A percentile compares a stretch with the other conserved stretches of the same genome.
These are phyloP conservation scores for Cyprinodon tularosa DNA, from an alignment of 2,113 vertebrate genomes.

Conservation along the genomic window DNA sequence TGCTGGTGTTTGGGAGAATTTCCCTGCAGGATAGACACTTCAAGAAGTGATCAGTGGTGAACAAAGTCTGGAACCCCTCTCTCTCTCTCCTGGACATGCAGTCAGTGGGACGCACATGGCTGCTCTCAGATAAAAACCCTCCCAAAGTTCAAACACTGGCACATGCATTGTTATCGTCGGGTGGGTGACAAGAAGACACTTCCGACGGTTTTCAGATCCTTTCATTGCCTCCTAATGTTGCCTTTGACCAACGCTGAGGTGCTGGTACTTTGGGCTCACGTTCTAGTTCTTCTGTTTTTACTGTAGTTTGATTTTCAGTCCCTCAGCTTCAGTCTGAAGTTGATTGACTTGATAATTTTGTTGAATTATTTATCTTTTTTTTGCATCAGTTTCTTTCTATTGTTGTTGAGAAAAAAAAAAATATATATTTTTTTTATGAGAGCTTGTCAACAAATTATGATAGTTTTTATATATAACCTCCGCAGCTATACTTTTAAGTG, in stretches of 20 bases:
- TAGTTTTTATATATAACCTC: background rate
- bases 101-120: slow-evolving; percentile 67
- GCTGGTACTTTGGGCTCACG: slow-evolving; percentile 19
- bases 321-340: slow-evolving; percentile 13
- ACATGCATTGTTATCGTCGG: slow-evolving; percentile 58
- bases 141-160: slow-evolving; percentile 70
- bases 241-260: slow-evolving; percentile 4
- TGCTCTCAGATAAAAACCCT: slow-evolving; percentile 68
- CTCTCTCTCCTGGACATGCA: slow-evolving; percentile 57
- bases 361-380: background rate
- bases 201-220: slow-evolving; percentile 70
- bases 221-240: slow-evolving; percentile 57
- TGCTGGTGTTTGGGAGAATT: slow-evolving; percentile 41
- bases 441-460: background rate
- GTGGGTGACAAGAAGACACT: slow-evolving; percentile 65
- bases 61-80: slow-evolving; percentile 56
- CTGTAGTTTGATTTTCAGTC: background rate
- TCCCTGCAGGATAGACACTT: slow-evolving; percentile 59
- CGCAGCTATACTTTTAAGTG: background rate
- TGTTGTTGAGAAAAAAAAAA: background rate
- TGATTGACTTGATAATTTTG: slow-evolving; percentile 3
- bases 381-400: background rate
- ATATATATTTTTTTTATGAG: background rate
- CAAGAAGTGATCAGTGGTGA: slow-evolving; percentile 48
- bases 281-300: background rate